Percentiles rank a stretch among this genome's conserved stretches.
phyloP scores from a whole-genome alignment of 2,888 invertebrate genomes.

The Rhaphigaster nebulosa region DNA sequence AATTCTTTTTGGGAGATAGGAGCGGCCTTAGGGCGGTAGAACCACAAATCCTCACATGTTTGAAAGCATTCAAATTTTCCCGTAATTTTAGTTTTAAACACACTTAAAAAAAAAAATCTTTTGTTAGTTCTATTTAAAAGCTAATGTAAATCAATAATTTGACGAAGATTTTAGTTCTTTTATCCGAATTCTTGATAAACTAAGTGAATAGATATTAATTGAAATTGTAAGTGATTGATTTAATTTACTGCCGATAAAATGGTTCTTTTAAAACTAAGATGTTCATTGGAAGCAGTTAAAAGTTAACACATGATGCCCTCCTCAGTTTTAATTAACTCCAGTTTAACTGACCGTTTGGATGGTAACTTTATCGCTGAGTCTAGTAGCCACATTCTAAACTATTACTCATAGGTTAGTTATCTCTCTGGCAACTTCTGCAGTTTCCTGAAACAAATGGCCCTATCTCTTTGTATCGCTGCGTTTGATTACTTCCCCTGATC shows the following conservation, averaged over 20 bases:
- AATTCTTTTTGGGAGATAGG: too few species aligned
- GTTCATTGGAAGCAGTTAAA: background rate
- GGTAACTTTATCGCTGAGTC: background rate
- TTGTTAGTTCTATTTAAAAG: too few species aligned
- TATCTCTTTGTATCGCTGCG: background rate
- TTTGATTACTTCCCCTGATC: constrained; percentile 17
- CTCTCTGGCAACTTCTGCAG: background rate
- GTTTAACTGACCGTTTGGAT: background rate
- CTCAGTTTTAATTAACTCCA: background rate
- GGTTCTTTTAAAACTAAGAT: background rate
- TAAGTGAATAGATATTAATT: too few species aligned
- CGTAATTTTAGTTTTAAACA: too few species aligned
- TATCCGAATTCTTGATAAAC: too few species aligned
- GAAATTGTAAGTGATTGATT: too few species aligned
- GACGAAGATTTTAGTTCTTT: too few species aligned
- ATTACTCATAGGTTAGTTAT: constrained; percentile 20
- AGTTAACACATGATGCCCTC: background rate
- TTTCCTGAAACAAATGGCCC: constrained; percentile 5
- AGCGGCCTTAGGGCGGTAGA: too few species aligned
- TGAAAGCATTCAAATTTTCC: too few species aligned
- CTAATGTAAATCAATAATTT: too few species aligned
- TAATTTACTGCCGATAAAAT: background rate
- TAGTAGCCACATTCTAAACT: background rate
- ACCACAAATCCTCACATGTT: too few species aligned
- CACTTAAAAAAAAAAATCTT: too few species aligned